Evolutionary conservation across 2,888 invertebrate genomes (phyloP), one percentile per base, ranked within the genome.

Genomic region (Cryptocheilus praepositus): DNA sequence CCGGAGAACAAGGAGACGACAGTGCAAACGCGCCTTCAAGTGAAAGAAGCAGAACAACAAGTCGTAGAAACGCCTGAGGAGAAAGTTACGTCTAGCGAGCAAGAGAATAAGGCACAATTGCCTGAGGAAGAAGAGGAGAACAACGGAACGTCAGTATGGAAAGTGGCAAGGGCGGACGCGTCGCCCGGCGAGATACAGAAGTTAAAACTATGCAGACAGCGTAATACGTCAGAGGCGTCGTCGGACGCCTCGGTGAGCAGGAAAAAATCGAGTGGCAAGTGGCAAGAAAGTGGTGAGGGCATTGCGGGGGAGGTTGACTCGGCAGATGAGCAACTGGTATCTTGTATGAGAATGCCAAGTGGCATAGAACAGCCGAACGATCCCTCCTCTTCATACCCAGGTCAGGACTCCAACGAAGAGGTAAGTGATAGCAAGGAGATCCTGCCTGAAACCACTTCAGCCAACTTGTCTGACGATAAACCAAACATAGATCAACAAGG

Each of bases 201-300:
- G 84, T 83, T 93, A 28, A 93, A 93, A 84, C 90, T 93, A 76
- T 93, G 92, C 80, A 87, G 93, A 72, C 91, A 92, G 63, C 90
- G 92, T 45, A 88, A 86, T 75, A 81, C 80, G 53, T 84, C 86
- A 67, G 88, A 88, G 76, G 83, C 86, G 54, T 87, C 87, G 64
- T 81, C 83, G 51, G 88, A 88, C 53, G 82, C 81, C 71, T 80
- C 82, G 19, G 71, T 73, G 56, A 83, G 79, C 73, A 86, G 83
- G 82, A 88, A 84, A 79, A 84, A 81, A 80, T 85, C 84, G 74
- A 84, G 79, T 84, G 36, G 36, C 36, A 88, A 86, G 81, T 85
- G 85, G 85, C 85, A 83, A 71, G 85, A 81, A 68, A 73, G 82
- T 77, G 79, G 81, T 80, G 87, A 85, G 80, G 86, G 86, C 72